Percentiles rank a stretch among this genome's conserved stretches.
These are phyloP conservation scores for Creontiades dilutus DNA, from an alignment of 2,888 invertebrate species.

Conservation along the genomic window DNA sequence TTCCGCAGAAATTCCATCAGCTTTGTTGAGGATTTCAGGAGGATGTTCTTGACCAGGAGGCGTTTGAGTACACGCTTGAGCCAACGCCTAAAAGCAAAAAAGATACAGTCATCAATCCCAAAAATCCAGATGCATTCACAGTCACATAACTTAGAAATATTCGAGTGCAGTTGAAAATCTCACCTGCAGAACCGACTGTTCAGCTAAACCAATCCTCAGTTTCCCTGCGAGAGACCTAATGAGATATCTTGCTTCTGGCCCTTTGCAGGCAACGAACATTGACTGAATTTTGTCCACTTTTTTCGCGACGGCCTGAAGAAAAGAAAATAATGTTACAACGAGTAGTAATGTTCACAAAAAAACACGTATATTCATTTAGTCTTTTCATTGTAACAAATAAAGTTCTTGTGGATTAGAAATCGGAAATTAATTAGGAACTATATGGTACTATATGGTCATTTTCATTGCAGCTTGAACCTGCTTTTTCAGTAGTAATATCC, in stretches of 20 bases:
- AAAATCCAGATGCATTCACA: neutral
- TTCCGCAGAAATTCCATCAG: constrained; percentile 83
- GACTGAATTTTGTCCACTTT: constrained; percentile 95
- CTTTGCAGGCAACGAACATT: constrained; percentile 94
- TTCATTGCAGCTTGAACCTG: no score
- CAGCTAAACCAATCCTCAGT: constrained; percentile 96
- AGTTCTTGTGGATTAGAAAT: no score
- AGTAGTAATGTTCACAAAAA: no score
- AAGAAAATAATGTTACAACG: no score
- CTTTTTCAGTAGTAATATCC: no score
- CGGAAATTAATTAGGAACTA: no score
- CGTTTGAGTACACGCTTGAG: constrained; percentile 89
- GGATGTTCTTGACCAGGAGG: constrained; percentile 86
- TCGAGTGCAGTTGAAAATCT: constrained; percentile 4
- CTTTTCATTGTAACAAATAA: no score
- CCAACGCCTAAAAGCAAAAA: constrained; percentile 86
- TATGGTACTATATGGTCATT: no score
- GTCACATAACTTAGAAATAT: neutral
- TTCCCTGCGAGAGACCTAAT: constrained; percentile 96
- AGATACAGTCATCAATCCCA: neutral
- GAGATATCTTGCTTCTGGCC: constrained; percentile 92
- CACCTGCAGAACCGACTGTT: constrained; percentile 91
- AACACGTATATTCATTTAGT: no score
- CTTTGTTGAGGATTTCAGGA: constrained; percentile 83
- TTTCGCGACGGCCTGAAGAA: constrained; percentile 85